Evolutionary conservation across 92 coral and sea anemone genomes (phyloP).

Genomic region (Actinernus sp.): DNA sequence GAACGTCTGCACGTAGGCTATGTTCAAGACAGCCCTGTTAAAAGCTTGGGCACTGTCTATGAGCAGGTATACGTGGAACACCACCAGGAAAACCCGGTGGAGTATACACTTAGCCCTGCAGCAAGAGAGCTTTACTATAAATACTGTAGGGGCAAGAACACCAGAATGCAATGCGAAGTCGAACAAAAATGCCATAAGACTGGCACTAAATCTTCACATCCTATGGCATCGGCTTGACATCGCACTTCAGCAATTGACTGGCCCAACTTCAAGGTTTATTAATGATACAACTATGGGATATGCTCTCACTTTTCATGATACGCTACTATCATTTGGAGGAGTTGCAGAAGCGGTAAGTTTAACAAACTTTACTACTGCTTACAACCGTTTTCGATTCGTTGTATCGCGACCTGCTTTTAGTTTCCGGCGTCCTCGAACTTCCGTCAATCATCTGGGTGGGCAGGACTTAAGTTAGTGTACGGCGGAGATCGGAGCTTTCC

Average conservation of each 20-base stretch:
- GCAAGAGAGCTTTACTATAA: slow-evolving; percentile 41
- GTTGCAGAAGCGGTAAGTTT: slow-evolving; percentile 1
- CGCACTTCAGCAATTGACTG: slow-evolving; percentile 40
- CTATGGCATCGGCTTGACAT: slow-evolving; percentile 42
- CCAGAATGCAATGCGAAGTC: slow-evolving; percentile 57
- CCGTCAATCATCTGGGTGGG: too few species aligned
- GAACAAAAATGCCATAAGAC: slow-evolving; percentile 34
- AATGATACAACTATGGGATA: slow-evolving; percentile 19
- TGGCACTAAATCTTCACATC: slow-evolving; percentile 42
- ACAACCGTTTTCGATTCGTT: too few species aligned
- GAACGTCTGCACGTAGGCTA: too few species aligned
- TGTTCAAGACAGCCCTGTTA: slow-evolving; percentile 29
- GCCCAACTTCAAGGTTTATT: slow-evolving; percentile 39
- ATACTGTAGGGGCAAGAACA: slow-evolving; percentile 44
- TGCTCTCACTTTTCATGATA: neutral
- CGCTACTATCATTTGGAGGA: neutral
- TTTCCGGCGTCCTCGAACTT: too few species aligned
- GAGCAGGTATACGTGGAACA: slow-evolving; percentile 40
- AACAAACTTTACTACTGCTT: too few species aligned
- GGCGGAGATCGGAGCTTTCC: too few species aligned
- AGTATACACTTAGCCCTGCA: slow-evolving; percentile 29
- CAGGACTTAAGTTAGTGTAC: too few species aligned
- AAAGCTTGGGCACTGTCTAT: slow-evolving; percentile 29
- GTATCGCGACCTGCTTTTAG: too few species aligned
- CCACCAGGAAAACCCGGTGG: slow-evolving; percentile 35